phyloP scores from a whole-genome alignment of 2,797 vertebrate species.

The Trichosurus vulpecula region DNA sequence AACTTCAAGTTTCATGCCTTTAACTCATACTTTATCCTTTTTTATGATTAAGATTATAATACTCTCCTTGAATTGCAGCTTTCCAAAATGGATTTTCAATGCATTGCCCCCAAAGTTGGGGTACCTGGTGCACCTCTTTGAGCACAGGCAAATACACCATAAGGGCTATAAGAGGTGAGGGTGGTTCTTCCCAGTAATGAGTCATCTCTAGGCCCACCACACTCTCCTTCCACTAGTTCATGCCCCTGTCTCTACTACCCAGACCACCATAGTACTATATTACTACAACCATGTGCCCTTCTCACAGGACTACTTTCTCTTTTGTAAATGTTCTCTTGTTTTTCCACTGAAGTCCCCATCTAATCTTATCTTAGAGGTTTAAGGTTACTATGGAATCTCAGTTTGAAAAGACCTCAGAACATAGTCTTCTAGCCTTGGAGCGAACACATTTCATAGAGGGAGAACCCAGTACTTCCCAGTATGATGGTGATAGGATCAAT shows the following conservation, averaged over 20 bases:
- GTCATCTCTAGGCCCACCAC: not conserved
- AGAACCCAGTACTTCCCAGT: not conserved
- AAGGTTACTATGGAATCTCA: no score
- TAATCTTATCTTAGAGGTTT: no score
- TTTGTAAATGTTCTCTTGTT: not conserved
- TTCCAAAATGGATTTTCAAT: not conserved
- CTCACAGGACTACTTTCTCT: not conserved
- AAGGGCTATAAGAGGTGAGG: not conserved
- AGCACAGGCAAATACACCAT: not conserved
- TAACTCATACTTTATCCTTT: constrained; percentile 30
- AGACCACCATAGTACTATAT: not conserved
- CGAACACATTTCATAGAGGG: no score
- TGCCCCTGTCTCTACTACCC: not conserved
- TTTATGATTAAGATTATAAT: not conserved
- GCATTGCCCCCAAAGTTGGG: not conserved
- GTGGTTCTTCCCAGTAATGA: not conserved
- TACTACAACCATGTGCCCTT: not conserved
- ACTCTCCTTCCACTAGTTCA: not conserved
- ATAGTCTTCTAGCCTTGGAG: no score
- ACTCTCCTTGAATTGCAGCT: not conserved
- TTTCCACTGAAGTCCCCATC: not conserved
- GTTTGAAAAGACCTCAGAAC: no score
- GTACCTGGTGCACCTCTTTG: not conserved
- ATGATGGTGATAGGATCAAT: not conserved
- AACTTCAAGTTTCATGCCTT: constrained; percentile 38